Conservation (phyloP, 2,888 invertebrate genomes). For the Phaedon cochleariae region DNA sequence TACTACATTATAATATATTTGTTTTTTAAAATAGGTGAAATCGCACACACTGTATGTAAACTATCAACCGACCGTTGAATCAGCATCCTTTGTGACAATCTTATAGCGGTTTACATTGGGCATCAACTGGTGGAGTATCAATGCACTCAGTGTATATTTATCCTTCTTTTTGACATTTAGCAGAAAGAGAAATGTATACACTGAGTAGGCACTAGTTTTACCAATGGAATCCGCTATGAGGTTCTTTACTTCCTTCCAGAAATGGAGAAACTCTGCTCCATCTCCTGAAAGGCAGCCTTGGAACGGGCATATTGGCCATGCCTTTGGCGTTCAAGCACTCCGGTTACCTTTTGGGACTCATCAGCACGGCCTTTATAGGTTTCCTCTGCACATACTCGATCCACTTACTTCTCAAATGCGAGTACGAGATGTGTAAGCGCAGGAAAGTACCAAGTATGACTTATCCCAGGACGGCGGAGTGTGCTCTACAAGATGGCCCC, state of each 20-base stretch:
- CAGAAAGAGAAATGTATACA: too few species aligned
- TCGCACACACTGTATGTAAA: too few species aligned
- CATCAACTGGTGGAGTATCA: too few species aligned
- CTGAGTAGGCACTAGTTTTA: too few species aligned
- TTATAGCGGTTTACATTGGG: too few species aligned
- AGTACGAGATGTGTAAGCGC: constrained; percentile 71
- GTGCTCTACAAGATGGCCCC: constrained; percentile 81
- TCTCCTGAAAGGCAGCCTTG: constrained; percentile 87
- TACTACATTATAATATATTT: too few species aligned
- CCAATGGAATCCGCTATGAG: too few species aligned
- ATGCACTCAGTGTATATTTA: too few species aligned
- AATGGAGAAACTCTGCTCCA: constrained; percentile 84
- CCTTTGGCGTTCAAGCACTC: constrained; percentile 86
- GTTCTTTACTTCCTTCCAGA: constrained; percentile 62
- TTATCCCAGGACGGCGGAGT: constrained; percentile 84
- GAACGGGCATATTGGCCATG: constrained; percentile 92
- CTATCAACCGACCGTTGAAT: too few species aligned
- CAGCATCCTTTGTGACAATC: too few species aligned
- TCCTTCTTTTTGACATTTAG: too few species aligned
- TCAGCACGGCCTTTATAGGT: constrained; percentile 86
- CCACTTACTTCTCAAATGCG: constrained; percentile 80
- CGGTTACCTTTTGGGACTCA: constrained; percentile 80
- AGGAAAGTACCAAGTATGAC: constrained; percentile 68
- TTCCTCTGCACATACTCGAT: constrained; percentile 93
- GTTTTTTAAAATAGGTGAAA: too few species aligned